Conservation (phyloP, 2,888 invertebrate species). For the Cerceris rybyensis region DNA sequence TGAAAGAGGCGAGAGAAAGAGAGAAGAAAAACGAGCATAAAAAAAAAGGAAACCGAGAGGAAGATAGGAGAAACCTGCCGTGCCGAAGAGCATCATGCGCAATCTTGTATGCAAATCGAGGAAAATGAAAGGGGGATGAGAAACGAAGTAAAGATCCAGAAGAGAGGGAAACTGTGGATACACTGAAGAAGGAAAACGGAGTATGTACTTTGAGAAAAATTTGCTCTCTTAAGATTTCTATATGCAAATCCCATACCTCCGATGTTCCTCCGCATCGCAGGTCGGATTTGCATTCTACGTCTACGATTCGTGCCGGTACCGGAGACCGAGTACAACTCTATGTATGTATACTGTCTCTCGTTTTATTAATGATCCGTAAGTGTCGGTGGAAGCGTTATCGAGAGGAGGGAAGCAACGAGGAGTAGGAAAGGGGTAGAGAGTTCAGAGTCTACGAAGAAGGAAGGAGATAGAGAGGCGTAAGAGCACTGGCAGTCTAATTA, state of each 20-base stretch:
- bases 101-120: conserved; percentile 67
- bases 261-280: conserved; percentile 30
- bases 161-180: conserved; percentile 10
- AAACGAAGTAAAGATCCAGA: conserved; percentile 15
- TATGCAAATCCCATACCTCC: conserved; percentile 62
- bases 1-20: conserved; percentile 10
- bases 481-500: conserved; percentile 52
- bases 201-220: conserved; percentile 59
- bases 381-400: conserved; percentile 62
- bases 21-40: conserved; percentile 21
- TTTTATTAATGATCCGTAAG: conserved; percentile 68
- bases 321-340: conserved; percentile 1
- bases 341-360: conserved; percentile 38
- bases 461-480: conserved; percentile 12
- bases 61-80: conserved; percentile 56
- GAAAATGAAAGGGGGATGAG: conserved; percentile 36
- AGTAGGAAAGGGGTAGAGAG: neutral
- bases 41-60: conserved; percentile 3
- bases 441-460: conserved; percentile 5
- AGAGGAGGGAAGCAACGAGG: conserved; percentile 13
- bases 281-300: conserved; percentile 63
- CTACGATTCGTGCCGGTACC: conserved; percentile 47
- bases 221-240: conserved; percentile 69
- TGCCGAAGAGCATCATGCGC: conserved; percentile 65
- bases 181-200: conserved; percentile 16